Evolutionary conservation across 2,113 vertebrate species (phyloP).

Genomic region (Pseudorhombus dupliciocellatus): DNA sequence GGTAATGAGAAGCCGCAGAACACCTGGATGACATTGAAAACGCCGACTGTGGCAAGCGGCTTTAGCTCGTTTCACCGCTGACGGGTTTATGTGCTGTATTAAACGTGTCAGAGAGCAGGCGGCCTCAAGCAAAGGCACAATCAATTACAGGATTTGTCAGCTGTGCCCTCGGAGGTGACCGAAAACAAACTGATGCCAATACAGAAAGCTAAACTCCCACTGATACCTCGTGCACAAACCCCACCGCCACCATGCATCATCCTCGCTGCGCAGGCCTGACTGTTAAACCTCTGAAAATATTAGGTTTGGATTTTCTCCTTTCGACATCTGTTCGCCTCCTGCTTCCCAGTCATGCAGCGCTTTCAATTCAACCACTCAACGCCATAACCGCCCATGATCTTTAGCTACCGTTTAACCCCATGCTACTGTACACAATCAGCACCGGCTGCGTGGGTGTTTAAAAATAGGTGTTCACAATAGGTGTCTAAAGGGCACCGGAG

Average conservation of each 20-base stretch:
- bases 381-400: constrained; percentile 16
- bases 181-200: constrained; percentile 43
- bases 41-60: constrained; percentile 12
- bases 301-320: neutral
- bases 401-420: constrained; percentile 10
- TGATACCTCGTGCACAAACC: constrained; percentile 13
- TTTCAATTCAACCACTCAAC: constrained; percentile 57
- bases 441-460: constrained; percentile 14
- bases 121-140: constrained; percentile 38
- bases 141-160: constrained; percentile 53
- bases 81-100: constrained; percentile 51
- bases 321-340: neutral
- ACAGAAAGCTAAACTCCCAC: constrained; percentile 18
- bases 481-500: constrained; percentile 37
- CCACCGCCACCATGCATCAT: neutral
- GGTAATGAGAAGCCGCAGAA: constrained; percentile 24
- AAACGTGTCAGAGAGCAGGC: constrained; percentile 20
- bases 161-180: constrained; percentile 29
- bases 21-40: constrained; percentile 28
- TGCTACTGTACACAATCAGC: constrained; percentile 17
- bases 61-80: constrained; percentile 51
- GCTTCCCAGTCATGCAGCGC: constrained; percentile 7
- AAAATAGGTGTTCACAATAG: constrained; percentile 46
- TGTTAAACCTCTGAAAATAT: neutral
- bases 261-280: constrained; percentile 1